Evolutionary conservation across 2,797 vertebrate genomes (phyloP), one percentile per base, ranked within the genome.

Genomic region (Vespertilio murinus): DNA sequence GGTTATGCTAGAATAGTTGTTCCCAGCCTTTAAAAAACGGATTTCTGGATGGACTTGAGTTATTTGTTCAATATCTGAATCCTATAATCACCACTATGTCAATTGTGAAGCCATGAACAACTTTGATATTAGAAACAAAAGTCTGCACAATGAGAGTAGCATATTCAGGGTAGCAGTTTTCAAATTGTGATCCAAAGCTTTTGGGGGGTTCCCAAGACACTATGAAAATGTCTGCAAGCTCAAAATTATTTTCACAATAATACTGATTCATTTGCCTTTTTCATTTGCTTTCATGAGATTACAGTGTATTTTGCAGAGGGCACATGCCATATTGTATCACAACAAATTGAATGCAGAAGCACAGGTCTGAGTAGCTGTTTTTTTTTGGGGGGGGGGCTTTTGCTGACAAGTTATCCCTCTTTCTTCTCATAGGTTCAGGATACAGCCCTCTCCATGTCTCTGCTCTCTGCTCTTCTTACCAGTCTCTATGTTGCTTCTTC

Each of bases 201-300:
- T 59, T 73, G 38, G 11, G 23, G 11, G 6, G 8, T 49, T 49
- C 47, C 61, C 45, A 78, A 38, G 45, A 71, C 10, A 28, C 20
- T 56, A 65, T 65, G 20, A 71, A 93, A 78, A 56, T n/a, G 22
- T 49, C 6, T 71, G 14, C 8, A 85, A 88, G 18, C 4, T 77
- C 25, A 88, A 81, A 84, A 80, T 83, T 90, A 52, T 79, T 83
- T 96, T 87, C 28, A 90, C 47, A 83, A 17, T 78, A 61, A 83
- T n/a, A 42, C n/a, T 38, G 77, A 42, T 90, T 79, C 22, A 42
- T 93, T 67, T 82, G 30, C 30, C 22, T 42, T 74, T 82, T 88
- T 40, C 8, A 88, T n/a, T 70, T 80, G 33, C 25, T 65, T 84
- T 88, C 38, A 74, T 56, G 45, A 74, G 18, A 64, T 75, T 75